Evolutionary conservation across 2,113 vertebrate species (phyloP).

Genomic region (Clarias batrachus): DNA sequence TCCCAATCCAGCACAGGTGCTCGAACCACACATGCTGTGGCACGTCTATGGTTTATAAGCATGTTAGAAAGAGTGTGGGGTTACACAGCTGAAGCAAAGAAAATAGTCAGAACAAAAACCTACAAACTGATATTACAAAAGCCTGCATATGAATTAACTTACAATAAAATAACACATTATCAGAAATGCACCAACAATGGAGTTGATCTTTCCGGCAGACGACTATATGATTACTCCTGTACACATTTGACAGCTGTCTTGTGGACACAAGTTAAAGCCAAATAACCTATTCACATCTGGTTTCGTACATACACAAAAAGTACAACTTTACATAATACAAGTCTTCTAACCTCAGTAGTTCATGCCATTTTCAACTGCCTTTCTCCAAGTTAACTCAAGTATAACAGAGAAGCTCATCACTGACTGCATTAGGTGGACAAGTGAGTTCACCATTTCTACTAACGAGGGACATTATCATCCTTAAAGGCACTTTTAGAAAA

Average conservation of each 20-base stretch:
- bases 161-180: not conserved
- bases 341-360: not conserved
- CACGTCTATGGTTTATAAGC: constrained; percentile 69
- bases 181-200: not conserved
- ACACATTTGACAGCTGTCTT: not conserved
- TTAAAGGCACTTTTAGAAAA: constrained; percentile 10
- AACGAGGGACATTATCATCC: not conserved
- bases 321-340: not conserved
- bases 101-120: not conserved
- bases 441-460: not conserved
- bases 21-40: constrained; percentile 67
- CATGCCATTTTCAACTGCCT: not conserved
- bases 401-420: not conserved
- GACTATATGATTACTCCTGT: not conserved
- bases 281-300: not conserved
- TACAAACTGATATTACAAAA: not conserved
- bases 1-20: constrained; percentile 74
- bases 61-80: not conserved
- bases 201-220: not conserved
- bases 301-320: not conserved
- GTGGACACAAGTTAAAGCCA: not conserved
- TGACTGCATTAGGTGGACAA: constrained; percentile 23
- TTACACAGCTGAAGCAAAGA: not conserved
- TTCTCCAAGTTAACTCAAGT: not conserved
- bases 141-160: not conserved